These are phyloP conservation scores for Pheosia gnoma DNA, from an alignment of 2,888 invertebrate genomes.

Conservation along the genomic window DNA sequence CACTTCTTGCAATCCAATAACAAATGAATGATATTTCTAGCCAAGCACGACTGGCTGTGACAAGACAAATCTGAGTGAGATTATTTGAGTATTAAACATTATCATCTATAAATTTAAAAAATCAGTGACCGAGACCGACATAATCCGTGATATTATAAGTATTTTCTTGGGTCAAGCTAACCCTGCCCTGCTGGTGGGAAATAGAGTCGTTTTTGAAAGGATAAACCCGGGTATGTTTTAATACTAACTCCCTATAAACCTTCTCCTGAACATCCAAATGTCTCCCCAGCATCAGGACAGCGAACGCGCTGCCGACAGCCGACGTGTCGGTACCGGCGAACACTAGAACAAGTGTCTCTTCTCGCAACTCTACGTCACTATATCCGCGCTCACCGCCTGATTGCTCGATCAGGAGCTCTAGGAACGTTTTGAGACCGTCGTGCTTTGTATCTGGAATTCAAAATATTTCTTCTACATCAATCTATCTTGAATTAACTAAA, in stretches of 20 bases:
- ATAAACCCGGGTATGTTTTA: not conserved
- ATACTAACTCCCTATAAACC: slow-evolving; percentile 51
- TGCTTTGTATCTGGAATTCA: not conserved
- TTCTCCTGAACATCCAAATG: slow-evolving; percentile 52
- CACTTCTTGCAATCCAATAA: too few relatives aligned
- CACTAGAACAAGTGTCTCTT: slow-evolving; percentile 53
- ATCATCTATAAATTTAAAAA: too few relatives aligned
- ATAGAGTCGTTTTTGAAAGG: too few relatives aligned
- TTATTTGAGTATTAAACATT: too few relatives aligned
- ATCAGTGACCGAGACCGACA: too few relatives aligned
- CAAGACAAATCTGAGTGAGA: too few relatives aligned
- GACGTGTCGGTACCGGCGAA: slow-evolving; percentile 62
- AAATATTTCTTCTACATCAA: not conserved
- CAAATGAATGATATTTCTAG: too few relatives aligned
- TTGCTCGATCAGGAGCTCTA: slow-evolving; percentile 51
- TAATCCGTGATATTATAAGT: too few relatives aligned
- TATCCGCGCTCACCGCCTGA: slow-evolving; percentile 38
- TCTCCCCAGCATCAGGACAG: slow-evolving; percentile 45
- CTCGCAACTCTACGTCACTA: slow-evolving; percentile 47
- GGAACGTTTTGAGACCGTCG: slow-evolving; percentile 43
- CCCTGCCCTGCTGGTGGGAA: too few relatives aligned
- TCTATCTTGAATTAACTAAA: too few relatives aligned
- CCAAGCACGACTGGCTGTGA: too few relatives aligned
- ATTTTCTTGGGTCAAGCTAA: too few relatives aligned
- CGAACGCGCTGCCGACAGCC: slow-evolving; percentile 50